Evolutionary conservation across 2,888 invertebrate genomes (phyloP).

Genomic region (Drosophila barbarae): DNA sequence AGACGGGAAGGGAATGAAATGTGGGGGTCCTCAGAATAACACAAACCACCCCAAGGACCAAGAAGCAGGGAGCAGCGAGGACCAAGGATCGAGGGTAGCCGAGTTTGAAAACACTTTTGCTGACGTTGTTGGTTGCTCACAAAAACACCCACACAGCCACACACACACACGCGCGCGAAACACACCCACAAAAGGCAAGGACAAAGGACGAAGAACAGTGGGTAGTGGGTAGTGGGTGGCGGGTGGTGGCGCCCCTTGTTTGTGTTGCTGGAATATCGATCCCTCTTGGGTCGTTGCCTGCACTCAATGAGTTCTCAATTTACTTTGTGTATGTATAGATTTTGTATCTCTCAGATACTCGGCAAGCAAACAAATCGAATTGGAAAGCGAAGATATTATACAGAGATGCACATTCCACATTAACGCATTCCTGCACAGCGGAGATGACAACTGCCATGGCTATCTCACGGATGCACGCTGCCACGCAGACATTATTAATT

Average conservation of each 20-base stretch:
- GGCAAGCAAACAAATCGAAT: constrained; percentile 20
- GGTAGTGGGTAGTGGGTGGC: constrained; percentile 6
- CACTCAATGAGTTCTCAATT: constrained; percentile 74
- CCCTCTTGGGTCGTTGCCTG: constrained; percentile 72
- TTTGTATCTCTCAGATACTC: constrained; percentile 49
- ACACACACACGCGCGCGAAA: neutral
- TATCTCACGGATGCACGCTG: constrained; percentile 15
- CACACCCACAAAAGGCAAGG: constrained; percentile 19
- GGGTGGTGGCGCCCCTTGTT: constrained; percentile 16
- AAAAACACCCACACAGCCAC: constrained; percentile 26
- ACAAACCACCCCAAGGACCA: constrained; percentile 52
- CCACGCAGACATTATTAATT: constrained; percentile 76
- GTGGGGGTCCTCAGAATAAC: constrained; percentile 46
- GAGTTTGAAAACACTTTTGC: constrained; percentile 67
- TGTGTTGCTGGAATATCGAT: constrained; percentile 69
- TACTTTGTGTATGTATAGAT: constrained; percentile 53
- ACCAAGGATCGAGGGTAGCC: constrained; percentile 49
- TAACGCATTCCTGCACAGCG: constrained; percentile 37
- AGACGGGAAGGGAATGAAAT: constrained; percentile 1
- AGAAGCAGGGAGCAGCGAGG: constrained; percentile 19
- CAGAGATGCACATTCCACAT: constrained; percentile 1
- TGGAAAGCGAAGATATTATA: constrained; percentile 7
- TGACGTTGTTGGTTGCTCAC: constrained; percentile 58
- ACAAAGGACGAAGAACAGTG: constrained; percentile 8
- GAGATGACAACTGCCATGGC: constrained; percentile 10